Base-by-base conservation (phyloP, 2,797 vertebrate genomes). In the Enteromius paludinosus region DNA sequence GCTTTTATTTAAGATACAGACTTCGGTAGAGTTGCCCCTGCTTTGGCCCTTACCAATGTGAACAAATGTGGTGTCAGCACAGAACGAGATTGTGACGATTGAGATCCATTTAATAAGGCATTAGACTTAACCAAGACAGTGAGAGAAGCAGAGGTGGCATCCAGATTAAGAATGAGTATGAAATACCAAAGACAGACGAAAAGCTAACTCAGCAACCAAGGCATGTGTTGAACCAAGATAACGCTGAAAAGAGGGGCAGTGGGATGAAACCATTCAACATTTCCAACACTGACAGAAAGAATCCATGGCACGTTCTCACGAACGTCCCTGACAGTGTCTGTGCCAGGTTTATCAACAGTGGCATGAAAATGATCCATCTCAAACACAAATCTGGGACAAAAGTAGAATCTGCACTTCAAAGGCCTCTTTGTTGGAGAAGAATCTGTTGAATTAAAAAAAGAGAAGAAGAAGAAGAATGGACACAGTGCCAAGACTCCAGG, bases 351-450 rank as follows among this genome's bases (percentile, higher is more conserved):
- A 79, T 86, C 79, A 71, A 23, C 77, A 69, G 75, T 78, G 72
- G n/a, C 74, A 66, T 66, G 61, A 89, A 84, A 76, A 83, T 49
- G 76, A 84, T 83, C 81, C 82, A 81, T 79, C 84, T 83, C 61
- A 79, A 85, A 88, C 71, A 72, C 68, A 61, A 76, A 88, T 83
- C 83, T 86, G 87, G 84, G 86, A 82, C 80, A 80, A 83, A 87
- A 83, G 84, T 86, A 77, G 87, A 84, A 87, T 86, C 89, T 89
- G 85, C 87, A 88, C 83, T 88, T 85, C 93, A 91, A 95, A 95
- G 93, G 94, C 93, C 92, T 94, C 93, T 92, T 93, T 90, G 90
- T 92, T 88, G 90, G 90, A 92, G 85, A 87, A 91, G 71, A 88
- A 90, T 90, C 88, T 87, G 91, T 89, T 91, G 49, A 84, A 70